Conservation (phyloP, 2,888 invertebrate species). For the Erannis defoliaria region DNA sequence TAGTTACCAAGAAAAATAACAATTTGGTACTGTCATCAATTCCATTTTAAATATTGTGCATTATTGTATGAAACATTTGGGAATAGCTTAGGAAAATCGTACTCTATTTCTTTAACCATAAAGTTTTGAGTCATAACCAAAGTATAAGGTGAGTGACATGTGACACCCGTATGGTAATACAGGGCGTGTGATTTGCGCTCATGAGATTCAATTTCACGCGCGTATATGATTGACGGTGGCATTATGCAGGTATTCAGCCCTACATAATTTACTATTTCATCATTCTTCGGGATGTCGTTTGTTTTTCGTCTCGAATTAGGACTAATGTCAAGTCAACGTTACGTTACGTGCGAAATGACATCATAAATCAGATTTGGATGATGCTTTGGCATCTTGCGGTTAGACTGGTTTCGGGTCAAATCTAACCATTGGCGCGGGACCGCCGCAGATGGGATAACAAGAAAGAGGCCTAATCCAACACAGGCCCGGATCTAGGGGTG, state of each 20-base stretch:
- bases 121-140: slow-evolving; percentile 42
- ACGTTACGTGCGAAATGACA: slow-evolving; percentile 22
- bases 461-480: no score
- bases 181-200: slow-evolving; percentile 79
- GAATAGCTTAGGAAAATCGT: slow-evolving; percentile 14
- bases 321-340: slow-evolving; percentile 16
- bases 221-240: slow-evolving; percentile 78
- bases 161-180: slow-evolving; percentile 71
- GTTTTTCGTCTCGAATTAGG: slow-evolving; percentile 38
- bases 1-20: no score
- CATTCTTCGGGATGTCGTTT: slow-evolving; percentile 61
- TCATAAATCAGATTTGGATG: slow-evolving; percentile 19
- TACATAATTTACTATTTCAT: slow-evolving; percentile 75
- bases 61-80: not conserved
- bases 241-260: slow-evolving; percentile 75
- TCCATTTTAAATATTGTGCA: not conserved
- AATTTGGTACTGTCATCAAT: no score
- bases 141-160: slow-evolving; percentile 57
- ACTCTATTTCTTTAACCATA: slow-evolving; percentile 45
- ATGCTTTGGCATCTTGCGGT: not conserved
- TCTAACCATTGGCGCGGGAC: no score
- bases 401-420: no score
- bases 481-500: no score
- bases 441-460: no score
- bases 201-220: slow-evolving; percentile 83